These are phyloP conservation scores for Trachelus troglodyta DNA, from an alignment of 2,888 invertebrate species.

Conservation along the genomic window DNA sequence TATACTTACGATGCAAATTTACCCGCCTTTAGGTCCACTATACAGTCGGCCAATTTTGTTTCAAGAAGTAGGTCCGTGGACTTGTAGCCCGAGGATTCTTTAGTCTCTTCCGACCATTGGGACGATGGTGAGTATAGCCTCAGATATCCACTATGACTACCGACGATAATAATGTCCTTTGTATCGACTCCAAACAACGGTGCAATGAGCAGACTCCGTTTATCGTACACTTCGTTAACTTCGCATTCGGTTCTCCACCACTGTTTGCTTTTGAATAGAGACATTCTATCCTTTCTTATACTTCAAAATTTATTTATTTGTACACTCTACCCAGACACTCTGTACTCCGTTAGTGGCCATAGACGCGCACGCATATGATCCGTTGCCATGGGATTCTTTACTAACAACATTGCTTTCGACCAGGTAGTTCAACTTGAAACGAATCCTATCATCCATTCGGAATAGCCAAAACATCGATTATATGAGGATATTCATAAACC, in stretches of 20 bases:
- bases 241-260: slow-evolving; percentile 88
- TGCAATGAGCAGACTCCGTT: slow-evolving; percentile 49
- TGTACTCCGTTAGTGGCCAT: not conserved
- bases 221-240: slow-evolving; percentile 73
- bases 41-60: slow-evolving; percentile 76
- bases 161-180: slow-evolving; percentile 77
- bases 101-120: slow-evolving; percentile 56
- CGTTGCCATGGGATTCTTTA: not conserved
- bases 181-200: slow-evolving; percentile 42
- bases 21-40: slow-evolving; percentile 86
- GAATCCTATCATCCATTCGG: not conserved
- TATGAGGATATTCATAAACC: not conserved
- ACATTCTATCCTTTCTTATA: slow-evolving; percentile 72
- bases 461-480: not conserved
- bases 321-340: not conserved
- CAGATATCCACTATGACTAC: slow-evolving; percentile 83
- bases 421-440: not conserved
- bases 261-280: slow-evolving; percentile 89
- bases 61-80: slow-evolving; percentile 82
- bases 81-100: slow-evolving; percentile 62
- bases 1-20: slow-evolving; percentile 84
- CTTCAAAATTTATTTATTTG: not conserved
- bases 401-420: not conserved
- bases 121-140: slow-evolving; percentile 78
- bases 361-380: not conserved